Evolutionary conservation across 2,888 invertebrate species (phyloP).

Genomic region (Meganola albula): DNA sequence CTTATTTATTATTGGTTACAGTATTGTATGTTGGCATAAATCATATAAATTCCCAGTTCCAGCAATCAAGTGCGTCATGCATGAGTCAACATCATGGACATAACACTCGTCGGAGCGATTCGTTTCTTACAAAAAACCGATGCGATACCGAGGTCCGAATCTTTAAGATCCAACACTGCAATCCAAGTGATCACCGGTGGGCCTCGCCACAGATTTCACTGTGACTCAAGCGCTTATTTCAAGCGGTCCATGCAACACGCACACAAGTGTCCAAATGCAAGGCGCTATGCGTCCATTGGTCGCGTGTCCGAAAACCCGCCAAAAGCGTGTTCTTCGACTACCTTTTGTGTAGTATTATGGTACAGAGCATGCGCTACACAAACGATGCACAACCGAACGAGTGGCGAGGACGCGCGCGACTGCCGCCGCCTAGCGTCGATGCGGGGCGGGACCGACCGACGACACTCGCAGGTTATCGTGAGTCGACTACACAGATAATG

Average conservation of each 20-base stretch:
- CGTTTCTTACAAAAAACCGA: conserved; percentile 62
- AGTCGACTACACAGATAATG: conserved; percentile 73
- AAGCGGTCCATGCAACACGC: conserved; percentile 43
- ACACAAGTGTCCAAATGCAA: conserved; percentile 59
- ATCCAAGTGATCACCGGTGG: conserved; percentile 68
- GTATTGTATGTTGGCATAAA: conserved; percentile 31
- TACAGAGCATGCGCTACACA: conserved; percentile 29
- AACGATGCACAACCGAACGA: conserved; percentile 48
- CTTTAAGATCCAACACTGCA: conserved; percentile 73
- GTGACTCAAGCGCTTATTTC: conserved; percentile 47
- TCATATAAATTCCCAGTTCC: conserved; percentile 61
- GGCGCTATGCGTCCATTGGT: conserved; percentile 56
- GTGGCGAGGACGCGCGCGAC: conserved; percentile 62
- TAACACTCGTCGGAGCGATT: conserved; percentile 61
- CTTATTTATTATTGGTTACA: conserved; percentile 19
- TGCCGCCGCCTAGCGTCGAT: conserved; percentile 51
- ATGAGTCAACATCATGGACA: conserved; percentile 74
- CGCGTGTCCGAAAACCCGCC: conserved; percentile 67
- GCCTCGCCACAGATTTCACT: conserved; percentile 60
- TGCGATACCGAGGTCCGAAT: conserved; percentile 44
- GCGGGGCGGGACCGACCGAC: conserved; percentile 63
- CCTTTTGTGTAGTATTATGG: conserved; percentile 35
- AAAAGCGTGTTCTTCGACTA: conserved; percentile 63
- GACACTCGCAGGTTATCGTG: conserved; percentile 73
- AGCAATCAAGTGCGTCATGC: conserved; percentile 74